Base-by-base conservation (phyloP, 2,113 vertebrate genomes). In the Cololabis saira region DNA sequence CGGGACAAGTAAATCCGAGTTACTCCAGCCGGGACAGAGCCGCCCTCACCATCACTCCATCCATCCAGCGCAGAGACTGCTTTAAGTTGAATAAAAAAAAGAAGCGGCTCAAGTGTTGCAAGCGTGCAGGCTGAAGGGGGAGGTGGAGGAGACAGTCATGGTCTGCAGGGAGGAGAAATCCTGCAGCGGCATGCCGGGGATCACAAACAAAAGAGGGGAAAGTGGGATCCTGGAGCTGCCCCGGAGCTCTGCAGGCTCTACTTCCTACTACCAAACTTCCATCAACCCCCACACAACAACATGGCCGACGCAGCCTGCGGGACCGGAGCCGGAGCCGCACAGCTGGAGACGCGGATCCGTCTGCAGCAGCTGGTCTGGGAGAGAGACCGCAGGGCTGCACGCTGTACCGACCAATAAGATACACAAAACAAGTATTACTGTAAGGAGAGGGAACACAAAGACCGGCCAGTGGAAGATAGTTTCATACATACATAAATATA, bases 291-390 rank as follows among this genome's bases (percentile, higher is more conserved):
- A 65, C 86, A 62, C 72, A 73, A 80, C 84, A 90, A 91, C 88
- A 91, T 90, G 88, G 90, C 90, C 78, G 90, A 82, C 85, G 55
- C 74, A 59, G 87, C 55, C 80, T 80, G 76, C 78, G 73, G 81
- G 83, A 82, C 79, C 59, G 78, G 65, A 84, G 81, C 79, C 59
- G 78, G 65, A 84, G 81, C 51, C 78, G 45, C 72, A 68, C 84
- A 89, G 87, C 81, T 88, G 87, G 83, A 87, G 80, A 62, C 37
- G 1, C 63, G 4, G 65, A 64, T 48, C 51, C 58, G 67, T 52
- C 76, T 78, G 42, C 48, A 12, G 1, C 70, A 27, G 71, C 65
- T 68, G 82, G 61, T 79, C 73, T 14, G 68, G 27, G 65, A 21
- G 13, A 14, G 45, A 10, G 45, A n/a, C 45, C 3, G 14, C 42